Conservation (phyloP, 2,888 invertebrate genomes). For the Cataglyphis cursor region DNA sequence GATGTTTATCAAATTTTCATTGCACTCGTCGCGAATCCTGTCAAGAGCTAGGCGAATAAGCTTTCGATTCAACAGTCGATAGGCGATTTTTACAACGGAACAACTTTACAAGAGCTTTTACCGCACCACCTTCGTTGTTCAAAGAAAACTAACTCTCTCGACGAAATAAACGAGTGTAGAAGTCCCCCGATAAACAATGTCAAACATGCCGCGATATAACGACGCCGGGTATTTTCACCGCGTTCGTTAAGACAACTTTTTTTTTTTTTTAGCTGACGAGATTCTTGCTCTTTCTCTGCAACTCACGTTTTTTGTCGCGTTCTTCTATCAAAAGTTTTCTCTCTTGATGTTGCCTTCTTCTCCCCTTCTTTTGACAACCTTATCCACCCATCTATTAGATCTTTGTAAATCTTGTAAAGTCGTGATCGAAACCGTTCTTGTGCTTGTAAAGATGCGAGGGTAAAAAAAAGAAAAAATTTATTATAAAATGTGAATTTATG, state of each 20-base stretch:
- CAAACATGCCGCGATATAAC: conserved; percentile 70
- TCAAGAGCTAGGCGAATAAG: conserved; percentile 30
- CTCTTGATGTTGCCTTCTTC: conserved; percentile 36
- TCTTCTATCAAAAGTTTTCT: conserved; percentile 59
- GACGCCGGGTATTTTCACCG: conserved; percentile 69
- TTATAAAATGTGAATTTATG: conserved; percentile 57
- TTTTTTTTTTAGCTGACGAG: conserved; percentile 70
- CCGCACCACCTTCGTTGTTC: conserved; percentile 59
- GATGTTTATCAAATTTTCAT: conserved; percentile 26
- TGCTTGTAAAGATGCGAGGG: conserved; percentile 1
- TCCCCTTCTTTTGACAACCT: conserved; percentile 67
- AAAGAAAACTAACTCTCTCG: conserved; percentile 57
- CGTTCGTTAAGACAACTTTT: conserved; percentile 72
- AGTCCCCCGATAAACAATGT: conserved; percentile 75
- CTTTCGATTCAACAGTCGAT: conserved; percentile 43
- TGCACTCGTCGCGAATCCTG: background rate
- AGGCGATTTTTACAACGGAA: conserved; percentile 37
- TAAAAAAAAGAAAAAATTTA: conserved; percentile 33
- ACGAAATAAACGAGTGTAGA: conserved; percentile 45
- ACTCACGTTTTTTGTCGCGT: conserved; percentile 66
- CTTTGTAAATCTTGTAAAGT: conserved; percentile 53
- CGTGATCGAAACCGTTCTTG: conserved; percentile 62
- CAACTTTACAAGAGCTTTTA: conserved; percentile 63
- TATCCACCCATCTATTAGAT: conserved; percentile 52
- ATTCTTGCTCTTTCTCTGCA: conserved; percentile 53